phyloP scores from a whole-genome alignment of 2,888 invertebrate genomes.

The Netelia fuscicornis region DNA sequence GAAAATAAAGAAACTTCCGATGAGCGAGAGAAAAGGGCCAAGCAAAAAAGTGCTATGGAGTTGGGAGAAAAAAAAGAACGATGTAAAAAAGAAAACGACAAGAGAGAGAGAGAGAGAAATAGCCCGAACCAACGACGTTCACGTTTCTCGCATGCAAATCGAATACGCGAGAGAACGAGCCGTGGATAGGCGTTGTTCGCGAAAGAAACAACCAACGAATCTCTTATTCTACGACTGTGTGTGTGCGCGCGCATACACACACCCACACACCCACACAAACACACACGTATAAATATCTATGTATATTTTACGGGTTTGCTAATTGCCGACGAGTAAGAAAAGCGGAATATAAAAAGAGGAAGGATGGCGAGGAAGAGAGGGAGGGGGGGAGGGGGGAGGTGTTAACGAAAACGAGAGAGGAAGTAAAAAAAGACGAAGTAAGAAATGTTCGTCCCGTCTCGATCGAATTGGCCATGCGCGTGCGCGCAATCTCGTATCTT shows the following conservation, averaged over 20 bases:
- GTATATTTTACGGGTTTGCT: conserved; percentile 79
- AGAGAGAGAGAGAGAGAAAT: not conserved
- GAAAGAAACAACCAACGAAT: conserved; percentile 34
- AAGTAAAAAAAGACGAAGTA: conserved; percentile 45
- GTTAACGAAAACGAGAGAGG: conserved; percentile 79
- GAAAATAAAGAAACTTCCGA: too few species aligned
- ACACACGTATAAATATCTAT: not conserved
- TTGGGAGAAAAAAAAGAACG: conserved; percentile 31
- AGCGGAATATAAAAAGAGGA: conserved; percentile 65
- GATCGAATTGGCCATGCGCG: conserved; percentile 61
- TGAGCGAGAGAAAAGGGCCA: too few species aligned
- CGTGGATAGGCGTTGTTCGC: conserved; percentile 22
- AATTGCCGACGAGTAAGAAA: conserved; percentile 78
- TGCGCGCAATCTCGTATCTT: conserved; percentile 62
- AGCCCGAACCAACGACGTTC: conserved; percentile 66
- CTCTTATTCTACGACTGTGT: conserved; percentile 2
- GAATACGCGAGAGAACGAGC: conserved; percentile 35
- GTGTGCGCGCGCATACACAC: not conserved
- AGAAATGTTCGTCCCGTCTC: conserved; percentile 50
- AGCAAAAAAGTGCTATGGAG: not conserved
- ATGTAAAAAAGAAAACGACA: conserved; percentile 24
- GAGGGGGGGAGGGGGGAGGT: conserved; percentile 74
- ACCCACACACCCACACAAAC: not conserved
- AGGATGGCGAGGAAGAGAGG: too few species aligned
- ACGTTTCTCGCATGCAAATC: conserved; percentile 79